Base-by-base conservation (phyloP, 2,888 invertebrate genomes). In the Stenodera caucasica region DNA sequence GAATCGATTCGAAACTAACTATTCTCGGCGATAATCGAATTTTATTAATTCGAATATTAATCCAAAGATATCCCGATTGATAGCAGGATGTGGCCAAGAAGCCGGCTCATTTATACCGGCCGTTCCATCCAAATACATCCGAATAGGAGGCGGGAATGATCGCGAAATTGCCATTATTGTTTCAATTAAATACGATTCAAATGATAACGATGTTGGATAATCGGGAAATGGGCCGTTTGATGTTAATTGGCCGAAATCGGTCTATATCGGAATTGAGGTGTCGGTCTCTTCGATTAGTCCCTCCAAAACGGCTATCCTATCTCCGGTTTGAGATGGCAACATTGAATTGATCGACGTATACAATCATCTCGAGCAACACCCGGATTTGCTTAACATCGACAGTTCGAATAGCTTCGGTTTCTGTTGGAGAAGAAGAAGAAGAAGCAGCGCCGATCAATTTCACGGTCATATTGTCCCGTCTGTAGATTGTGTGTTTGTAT, bases 391-490 rank as follows among this genome's bases (percentile, higher is more conserved):
- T 75, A 77, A 77, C 77, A 77, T 76, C 75, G 72, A 70, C 75
- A 74, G 73, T 72, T 68, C 72, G 72, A 77, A 76, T 76, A 71
- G 74, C 72, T 71, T 69, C 69, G 72, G 73, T 74, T 73, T 73
- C 68, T 68, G 21, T 45, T 45, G 29, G 66, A n/a, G n/a, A n/a
- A n/a, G n/a, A n/a, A n/a, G n/a, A n/a, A n/a, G 69, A 71, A 75
- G 73, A 68, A 70, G 66, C 72, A 74, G 69, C 73, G 69, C 74
- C 71, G 78, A 80, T 79, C 80, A 80, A 80, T 80, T 80, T 80
- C 80, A 80, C 79, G 80, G 77, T 78, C 77, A 79, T 79, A 78
- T 78, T 77, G 78, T 73, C 76, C 75, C 77, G 75, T 73, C 75
- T 70, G 66, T 61, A 57, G 53, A 55, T 32, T 21, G 29, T 21